Conservation (phyloP, 2,797 vertebrate species). For the Erithacus rubecula region DNA sequence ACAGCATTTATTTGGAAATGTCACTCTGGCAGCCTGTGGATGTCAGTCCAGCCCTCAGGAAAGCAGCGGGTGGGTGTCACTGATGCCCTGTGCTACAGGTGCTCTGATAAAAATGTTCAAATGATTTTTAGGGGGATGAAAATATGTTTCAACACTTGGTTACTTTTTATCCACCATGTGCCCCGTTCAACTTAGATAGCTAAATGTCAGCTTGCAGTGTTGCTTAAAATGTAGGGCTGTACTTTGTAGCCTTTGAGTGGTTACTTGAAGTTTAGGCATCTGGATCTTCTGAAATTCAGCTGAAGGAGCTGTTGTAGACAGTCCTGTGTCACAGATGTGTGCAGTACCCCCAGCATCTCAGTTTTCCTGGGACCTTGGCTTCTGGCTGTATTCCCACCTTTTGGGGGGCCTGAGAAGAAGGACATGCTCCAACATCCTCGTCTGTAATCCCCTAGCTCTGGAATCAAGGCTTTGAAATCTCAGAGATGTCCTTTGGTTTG, state of each 20-base stretch:
- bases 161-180: not conserved
- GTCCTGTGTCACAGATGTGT: not conserved
- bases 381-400: not conserved
- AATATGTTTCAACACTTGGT: not conserved
- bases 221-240: not conserved
- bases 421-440: not conserved
- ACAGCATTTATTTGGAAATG: not conserved
- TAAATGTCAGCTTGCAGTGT: not conserved
- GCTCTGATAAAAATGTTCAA: not conserved
- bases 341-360: accelerated
- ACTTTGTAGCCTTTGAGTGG: not conserved
- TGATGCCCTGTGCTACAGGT: not conserved
- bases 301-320: not conserved
- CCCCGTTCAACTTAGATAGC: not conserved
- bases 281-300: not conserved
- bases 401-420: not conserved
- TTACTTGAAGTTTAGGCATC: not conserved
- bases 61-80: not conserved
- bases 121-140: not conserved
- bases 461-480: not conserved
- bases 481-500: not conserved
- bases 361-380: not conserved
- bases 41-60: not conserved
- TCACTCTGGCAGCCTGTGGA: not conserved
- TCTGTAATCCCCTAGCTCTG: not conserved